Base-by-base conservation (phyloP, 35 echinoderm and acorn worm species). In the Heliocidaris tuberculata region DNA sequence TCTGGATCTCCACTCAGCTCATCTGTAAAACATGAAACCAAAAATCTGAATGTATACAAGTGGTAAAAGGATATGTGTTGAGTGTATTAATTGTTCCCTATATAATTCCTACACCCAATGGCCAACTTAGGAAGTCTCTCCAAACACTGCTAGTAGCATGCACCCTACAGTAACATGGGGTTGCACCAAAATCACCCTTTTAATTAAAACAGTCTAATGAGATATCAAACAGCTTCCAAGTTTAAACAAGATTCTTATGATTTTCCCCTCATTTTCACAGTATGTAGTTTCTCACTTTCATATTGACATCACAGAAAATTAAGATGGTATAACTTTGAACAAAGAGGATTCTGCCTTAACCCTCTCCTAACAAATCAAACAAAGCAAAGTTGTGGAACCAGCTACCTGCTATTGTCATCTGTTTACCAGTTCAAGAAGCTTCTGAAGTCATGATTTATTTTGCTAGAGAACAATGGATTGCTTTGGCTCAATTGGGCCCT, bases 1-100 rank as follows among this genome's bases (percentile, higher is more conserved):
- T 93, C 91, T 17, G 91, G 47, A 49, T 93, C 91, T 48, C 47
- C 50, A 93, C 91, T 93, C 91, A 93, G 50, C 27, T 93, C 91
- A 93, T 93, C 91, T 93, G 21, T 59, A 48, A 48, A 93, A 19
- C 19, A 52, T 52, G 8, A 52, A 48, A 52, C 16, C 10, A 42
- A 13, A 88, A 11, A 78, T 27, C 27, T 5, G 1, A 78, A 78
- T 78, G 21, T 78, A 27, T 71, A 24, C 61, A 71, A 71, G 27
- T 9, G 6, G 8, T 78, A 1, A 78, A 78, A 7, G 27, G 65
- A 15, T 56, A 56, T 13, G 52, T 56, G 10, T 56, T 78, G 27
- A 5, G 27, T 21, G 15, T n/a, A 70, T 70, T 27, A 2, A 70
- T 16, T 78, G 21, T 78, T 5, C 27, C 27, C 27, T 78, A 19